Conservation (phyloP, 2,888 invertebrate genomes). For the Pandemis corylana region DNA sequence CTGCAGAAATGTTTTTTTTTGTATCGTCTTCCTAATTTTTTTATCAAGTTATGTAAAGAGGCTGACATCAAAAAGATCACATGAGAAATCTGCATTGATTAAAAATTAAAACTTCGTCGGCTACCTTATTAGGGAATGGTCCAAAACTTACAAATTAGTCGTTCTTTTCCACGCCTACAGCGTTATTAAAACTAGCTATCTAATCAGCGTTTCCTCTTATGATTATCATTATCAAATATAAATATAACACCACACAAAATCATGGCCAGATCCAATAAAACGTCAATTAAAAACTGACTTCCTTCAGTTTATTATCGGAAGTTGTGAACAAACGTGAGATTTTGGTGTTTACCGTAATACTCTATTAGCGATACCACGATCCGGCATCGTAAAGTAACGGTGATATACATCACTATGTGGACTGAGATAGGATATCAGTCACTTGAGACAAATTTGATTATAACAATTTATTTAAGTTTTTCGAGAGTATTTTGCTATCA, state of each 20-base stretch:
- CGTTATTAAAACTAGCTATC: constrained; percentile 8
- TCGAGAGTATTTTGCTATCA: neutral
- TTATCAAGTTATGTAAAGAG: no score
- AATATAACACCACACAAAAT: constrained; percentile 36
- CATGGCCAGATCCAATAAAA: constrained; percentile 44
- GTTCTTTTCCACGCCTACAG: constrained; percentile 6
- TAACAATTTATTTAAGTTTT: neutral
- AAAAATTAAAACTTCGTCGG: neutral
- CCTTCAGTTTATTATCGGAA: constrained; percentile 55
- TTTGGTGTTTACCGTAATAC: constrained; percentile 53
- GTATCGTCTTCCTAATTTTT: no score
- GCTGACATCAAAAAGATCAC: no score
- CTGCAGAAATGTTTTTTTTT: no score
- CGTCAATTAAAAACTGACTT: constrained; percentile 46
- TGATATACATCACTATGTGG: constrained; percentile 42
- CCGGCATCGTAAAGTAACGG: constrained; percentile 48
- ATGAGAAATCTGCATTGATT: no score
- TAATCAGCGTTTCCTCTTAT: constrained; percentile 26
- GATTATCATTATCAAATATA: constrained; percentile 35
- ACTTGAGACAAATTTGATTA: constrained; percentile 17
- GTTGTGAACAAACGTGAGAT: constrained; percentile 58
- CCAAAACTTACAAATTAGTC: constrained; percentile 9
- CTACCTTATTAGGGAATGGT: constrained; percentile 5
- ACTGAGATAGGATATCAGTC: constrained; percentile 13
- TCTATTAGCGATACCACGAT: constrained; percentile 46